These are phyloP conservation scores for Pteruthius melanotis DNA, from an alignment of 2,113 vertebrate genomes.

Conservation along the genomic window DNA sequence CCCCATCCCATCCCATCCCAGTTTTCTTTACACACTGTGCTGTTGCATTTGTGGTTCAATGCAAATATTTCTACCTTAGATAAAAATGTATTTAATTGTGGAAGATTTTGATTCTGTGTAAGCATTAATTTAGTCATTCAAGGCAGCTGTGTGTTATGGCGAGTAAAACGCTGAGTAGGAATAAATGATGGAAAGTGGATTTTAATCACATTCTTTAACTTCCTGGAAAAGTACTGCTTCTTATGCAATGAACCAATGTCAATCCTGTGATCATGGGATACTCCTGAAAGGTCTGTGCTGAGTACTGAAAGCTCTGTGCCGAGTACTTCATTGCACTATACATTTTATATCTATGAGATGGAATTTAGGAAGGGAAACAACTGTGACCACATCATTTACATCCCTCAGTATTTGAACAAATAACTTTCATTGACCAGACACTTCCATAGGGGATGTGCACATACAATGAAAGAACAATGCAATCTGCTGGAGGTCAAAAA, in stretches of 20 bases:
- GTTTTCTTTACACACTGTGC: background rate
- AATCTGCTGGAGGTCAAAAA: background rate
- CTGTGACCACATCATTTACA: background rate
- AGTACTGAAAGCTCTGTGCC: no score
- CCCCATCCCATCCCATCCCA: background rate
- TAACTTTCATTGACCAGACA: background rate
- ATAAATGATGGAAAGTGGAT: background rate
- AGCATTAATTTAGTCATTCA: slow-evolving; percentile 25
- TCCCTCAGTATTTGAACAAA: background rate
- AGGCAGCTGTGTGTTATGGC: background rate
- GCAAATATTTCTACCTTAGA: background rate
- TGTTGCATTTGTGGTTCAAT: background rate
- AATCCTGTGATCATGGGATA: background rate
- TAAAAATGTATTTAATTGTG: background rate
- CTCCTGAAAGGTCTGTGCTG: background rate
- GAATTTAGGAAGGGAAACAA: background rate
- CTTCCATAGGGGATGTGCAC: background rate
- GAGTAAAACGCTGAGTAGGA: background rate
- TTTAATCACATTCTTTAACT: background rate
- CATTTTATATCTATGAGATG: background rate
- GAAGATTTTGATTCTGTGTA: background rate
- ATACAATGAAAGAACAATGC: background rate
- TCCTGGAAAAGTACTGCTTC: background rate
- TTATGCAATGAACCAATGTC: background rate
- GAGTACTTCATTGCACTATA: background rate